Base-by-base conservation (phyloP, 2,888 invertebrate species). In the Lamellibrachia satsuma region DNA sequence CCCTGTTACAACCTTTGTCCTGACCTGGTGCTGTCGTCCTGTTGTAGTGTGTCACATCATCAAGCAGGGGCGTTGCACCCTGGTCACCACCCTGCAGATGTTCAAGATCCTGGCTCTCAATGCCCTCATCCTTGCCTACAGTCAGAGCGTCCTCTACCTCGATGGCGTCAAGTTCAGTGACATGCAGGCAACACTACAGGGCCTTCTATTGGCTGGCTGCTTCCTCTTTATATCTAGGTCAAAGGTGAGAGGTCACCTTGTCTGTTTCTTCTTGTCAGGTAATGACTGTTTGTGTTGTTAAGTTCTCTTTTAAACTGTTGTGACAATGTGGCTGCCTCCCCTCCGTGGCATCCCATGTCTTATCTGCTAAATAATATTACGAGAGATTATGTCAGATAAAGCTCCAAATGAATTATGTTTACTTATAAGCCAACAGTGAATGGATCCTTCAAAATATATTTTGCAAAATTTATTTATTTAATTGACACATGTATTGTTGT, bases 21-120 rank as follows among this genome's bases (percentile, higher is more conserved):
- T 75, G 75, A 75, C 2, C 22, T 75, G 75, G 22, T 3, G 22
- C 92, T 91, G 22, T 75, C 22, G 60, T 22, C 75, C 51, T 57
- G n/a, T 92, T 93, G 3, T 90, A 92, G 92, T 94, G 92, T 99
- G 99, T 96, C 99, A 99, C 97, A 98, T 99, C 94, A 99, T 99
- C 95, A 99, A 99, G 96, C 99, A 99, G 97, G 99, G 99, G 0
- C 98, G 99, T 52, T 99, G 99, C 96, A 99, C 99, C 0, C 97
- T 99, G 93, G 99, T 99, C 51, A 99, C 99, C 0, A 99, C 99
- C 0, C 97, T 99, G 93, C 99, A 99, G 97, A 99, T 99, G 99
- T 99, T 99, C 97, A 99, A 99, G 97, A 99, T 99, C 95, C 97
- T 99, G 93, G 99, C 99, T 0, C 97, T 99, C 92, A 99, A 99